Evolutionary conservation across 1,140 invertebrate genomes (phyloP), one percentile per base, ranked within the genome.

Genomic region (Metopolophium dirhodum): DNA sequence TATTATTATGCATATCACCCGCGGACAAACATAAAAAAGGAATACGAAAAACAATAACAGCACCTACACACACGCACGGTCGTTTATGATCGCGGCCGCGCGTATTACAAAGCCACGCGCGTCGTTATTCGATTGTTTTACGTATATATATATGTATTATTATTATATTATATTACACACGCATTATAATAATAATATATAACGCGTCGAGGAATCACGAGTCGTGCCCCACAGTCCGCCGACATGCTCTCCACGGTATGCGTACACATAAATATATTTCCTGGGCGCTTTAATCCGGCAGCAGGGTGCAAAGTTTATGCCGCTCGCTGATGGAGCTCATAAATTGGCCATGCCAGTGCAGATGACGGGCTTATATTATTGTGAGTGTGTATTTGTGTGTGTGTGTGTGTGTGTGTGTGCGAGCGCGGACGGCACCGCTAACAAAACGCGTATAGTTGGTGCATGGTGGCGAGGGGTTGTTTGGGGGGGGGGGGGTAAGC

Each of bases 271-370:
- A 41, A 86, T 86, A 86, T 86, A 86, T 86, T 86, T 47, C 37
- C 41, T 26, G 41, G 37, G 41, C 37, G 41, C 83, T 26, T 41
- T 85, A 85, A 85, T 85, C 83, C 83, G 85, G 45, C 26, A 18
- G 14, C 6, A 6, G 85, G 45, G 85, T 86, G 37, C 89, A 57
- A 90, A 90, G 89, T 90, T 90, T 90, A 90, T 90, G 88, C 51
- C 37, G 47, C 37, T 90, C 37, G 89, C 89, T 90, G 54, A 90
- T 68, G 89, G 89, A 90, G 37, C 49, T 90, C 89, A 90, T 90
- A 90, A 90, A 90, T 90, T 68, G 51, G 89, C 35, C 54, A 41
- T 90, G 57, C 89, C 89, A 54, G 49, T 90, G 89, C 89, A 90
- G 57, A 61, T 90, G 89, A 90, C 89, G 89, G 89, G 89, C 85